These are phyloP conservation scores for Theonella swinhoei DNA, from an alignment of 37 sponge, comb jelly and placozoan genomes.

Conservation along the genomic window DNA sequence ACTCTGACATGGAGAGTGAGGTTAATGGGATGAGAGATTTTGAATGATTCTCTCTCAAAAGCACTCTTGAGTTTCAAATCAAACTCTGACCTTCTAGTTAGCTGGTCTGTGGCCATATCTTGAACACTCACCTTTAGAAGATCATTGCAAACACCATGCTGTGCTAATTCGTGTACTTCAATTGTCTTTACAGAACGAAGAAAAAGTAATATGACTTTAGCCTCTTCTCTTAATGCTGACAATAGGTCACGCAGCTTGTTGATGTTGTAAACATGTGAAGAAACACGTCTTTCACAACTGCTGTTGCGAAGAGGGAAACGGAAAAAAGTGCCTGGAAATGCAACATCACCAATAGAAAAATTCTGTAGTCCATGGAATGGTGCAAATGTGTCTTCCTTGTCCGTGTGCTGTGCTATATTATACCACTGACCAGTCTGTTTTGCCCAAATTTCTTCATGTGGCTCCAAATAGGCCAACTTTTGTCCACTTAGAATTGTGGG, in stretches of 20 bases:
- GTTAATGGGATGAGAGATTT: neutral
- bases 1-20: slow-evolving; percentile 21
- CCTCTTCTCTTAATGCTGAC: slow-evolving; percentile 31
- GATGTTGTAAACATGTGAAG: slow-evolving; percentile 29
- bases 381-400: neutral
- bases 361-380: slow-evolving; percentile 11
- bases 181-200: slow-evolving; percentile 45
- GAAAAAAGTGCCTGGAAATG: slow-evolving; percentile 52
- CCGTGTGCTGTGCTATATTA: neutral
- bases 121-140: neutral
- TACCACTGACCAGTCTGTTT: slow-evolving; percentile 24
- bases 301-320: slow-evolving; percentile 74
- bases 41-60: neutral
- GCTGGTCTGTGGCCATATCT: neutral
- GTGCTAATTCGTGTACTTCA: slow-evolving; percentile 42
- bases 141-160: neutral
- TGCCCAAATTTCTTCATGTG: slow-evolving; percentile 36
- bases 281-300: slow-evolving; percentile 24
- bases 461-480: slow-evolving; percentile 41
- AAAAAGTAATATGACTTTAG: slow-evolving; percentile 52
- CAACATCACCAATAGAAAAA: neutral
- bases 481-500: slow-evolving; percentile 68
- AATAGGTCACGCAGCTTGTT: slow-evolving; percentile 23
- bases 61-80: neutral
- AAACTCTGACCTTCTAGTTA: neutral